Evolutionary conservation across 1,140 invertebrate genomes (phyloP), one percentile per base, ranked within the genome.

Genomic region (Sinonovacula constricta): DNA sequence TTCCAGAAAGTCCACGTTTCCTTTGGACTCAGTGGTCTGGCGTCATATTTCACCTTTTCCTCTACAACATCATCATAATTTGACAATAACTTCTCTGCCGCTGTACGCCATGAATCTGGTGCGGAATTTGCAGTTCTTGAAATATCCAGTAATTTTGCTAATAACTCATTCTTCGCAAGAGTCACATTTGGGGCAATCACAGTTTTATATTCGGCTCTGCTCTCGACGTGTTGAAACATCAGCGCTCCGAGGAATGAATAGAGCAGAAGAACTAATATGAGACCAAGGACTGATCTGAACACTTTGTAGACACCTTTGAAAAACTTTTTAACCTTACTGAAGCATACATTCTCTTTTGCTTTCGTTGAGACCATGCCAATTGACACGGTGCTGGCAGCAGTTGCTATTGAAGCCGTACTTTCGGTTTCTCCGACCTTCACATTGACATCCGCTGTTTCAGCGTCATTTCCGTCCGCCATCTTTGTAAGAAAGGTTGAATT

Each of bases 1-100:
- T 63, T 66, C 56, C 67, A 79, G 62, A 75, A 72, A 15, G 53
- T 81, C 81, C 81, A 83, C 10, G 95, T 94, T 34, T 26, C 24
- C 60, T 15, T 45, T 65, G n/a, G 70, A 74, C 7, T 63, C 36
- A 1, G 36, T 31, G 12, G 28, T 62, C 18, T n/a, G n/a, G 65
- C 70, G n/a, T 54, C 45, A 15, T 74, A 51, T 1, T 65, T 65
- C 2, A 63, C 54, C 5, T 59, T 60, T 4, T 53, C 49, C n/a
- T 45, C 39, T 5, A 74, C 65, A 12, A 28, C 39, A 33, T n/a
- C 14, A 36, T 74, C 70, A 14, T 74, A 74, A 1, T 63, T 10
- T 26, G 34, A 1, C 28, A 74, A 65, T 28, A 49, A 36, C 5
- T 33, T 18, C 18, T 39, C 28, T n/a, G 70, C 56, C 7, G 30